Evolutionary conservation across 2,888 invertebrate species (phyloP).

Genomic region (Rhamnusium bicolor): DNA sequence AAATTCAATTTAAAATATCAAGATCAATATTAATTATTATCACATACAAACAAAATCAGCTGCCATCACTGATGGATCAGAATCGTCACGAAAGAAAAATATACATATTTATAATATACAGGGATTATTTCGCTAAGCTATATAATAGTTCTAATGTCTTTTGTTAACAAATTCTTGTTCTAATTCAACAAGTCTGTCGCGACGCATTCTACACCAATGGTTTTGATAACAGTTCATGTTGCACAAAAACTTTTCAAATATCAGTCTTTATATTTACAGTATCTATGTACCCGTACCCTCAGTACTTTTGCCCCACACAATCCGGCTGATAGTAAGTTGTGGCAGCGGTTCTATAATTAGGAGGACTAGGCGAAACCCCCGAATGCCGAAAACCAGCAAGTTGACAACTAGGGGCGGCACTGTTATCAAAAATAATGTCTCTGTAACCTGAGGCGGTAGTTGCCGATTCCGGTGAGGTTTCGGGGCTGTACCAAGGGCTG

Average conservation of each 20-base stretch:
- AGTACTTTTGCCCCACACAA: constrained; percentile 74
- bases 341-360: constrained; percentile 72
- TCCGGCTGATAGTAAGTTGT: constrained; percentile 75
- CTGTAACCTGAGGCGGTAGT: constrained; percentile 65
- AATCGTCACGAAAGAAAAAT: constrained; percentile 44
- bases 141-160: not conserved
- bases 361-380: constrained; percentile 74
- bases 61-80: constrained; percentile 48
- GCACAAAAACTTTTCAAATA: constrained; percentile 44
- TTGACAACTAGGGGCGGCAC: constrained; percentile 70
- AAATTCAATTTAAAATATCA: constrained; percentile 38
- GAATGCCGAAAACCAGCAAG: constrained; percentile 70
- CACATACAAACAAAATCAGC: constrained; percentile 60
- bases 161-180: constrained; percentile 15
- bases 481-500: constrained; percentile 75
- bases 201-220: constrained; percentile 28
- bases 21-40: constrained; percentile 46
- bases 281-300: constrained; percentile 55
- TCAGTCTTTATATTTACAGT: constrained; percentile 57
- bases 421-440: constrained; percentile 68
- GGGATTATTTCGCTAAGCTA: constrained; percentile 22
- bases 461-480: constrained; percentile 69
- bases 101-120: constrained; percentile 23
- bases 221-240: constrained; percentile 31
- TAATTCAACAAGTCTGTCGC: constrained; percentile 2